These are phyloP conservation scores for Eupithecia subumbrata DNA, from an alignment of 2,888 invertebrate species.

Conservation along the genomic window DNA sequence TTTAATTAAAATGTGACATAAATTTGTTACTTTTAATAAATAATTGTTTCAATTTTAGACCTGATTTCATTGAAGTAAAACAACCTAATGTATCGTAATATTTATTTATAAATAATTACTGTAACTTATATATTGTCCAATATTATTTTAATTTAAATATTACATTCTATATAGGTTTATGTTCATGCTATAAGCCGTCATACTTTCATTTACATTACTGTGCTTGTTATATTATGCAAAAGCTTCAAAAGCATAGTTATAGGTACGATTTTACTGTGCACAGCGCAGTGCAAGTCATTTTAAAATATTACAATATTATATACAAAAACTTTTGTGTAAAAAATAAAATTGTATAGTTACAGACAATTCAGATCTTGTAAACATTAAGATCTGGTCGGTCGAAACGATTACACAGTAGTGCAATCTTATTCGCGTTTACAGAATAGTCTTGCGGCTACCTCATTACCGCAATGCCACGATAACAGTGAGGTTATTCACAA, in stretches of 20 bases:
- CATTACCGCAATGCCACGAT: conserved; percentile 60
- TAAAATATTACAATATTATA: conserved; percentile 69
- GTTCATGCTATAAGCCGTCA: conserved; percentile 73
- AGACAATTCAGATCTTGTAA: conserved; percentile 78
- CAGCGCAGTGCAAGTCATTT: conserved; percentile 62
- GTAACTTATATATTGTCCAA: conserved; percentile 70
- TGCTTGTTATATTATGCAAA: conserved; percentile 69
- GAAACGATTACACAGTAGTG: conserved; percentile 77
- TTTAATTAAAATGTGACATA: neutral
- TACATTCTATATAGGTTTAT: conserved; percentile 42
- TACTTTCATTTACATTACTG: conserved; percentile 63
- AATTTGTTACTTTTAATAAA: conserved; percentile 1
- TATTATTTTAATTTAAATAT: conserved; percentile 60
- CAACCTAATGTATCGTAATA: conserved; percentile 49
- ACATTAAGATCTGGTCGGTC: conserved; percentile 81
- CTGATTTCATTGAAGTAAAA: conserved; percentile 53
- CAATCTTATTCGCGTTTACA: conserved; percentile 81
- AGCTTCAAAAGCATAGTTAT: conserved; percentile 77
- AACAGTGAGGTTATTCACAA: conserved; percentile 72
- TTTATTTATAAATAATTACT: conserved; percentile 77
- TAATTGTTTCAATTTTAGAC: neutral
- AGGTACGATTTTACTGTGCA: conserved; percentile 61
- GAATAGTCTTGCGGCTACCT: conserved; percentile 74
- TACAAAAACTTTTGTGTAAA: conserved; percentile 81
- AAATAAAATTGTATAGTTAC: conserved; percentile 64